Base-by-base conservation (phyloP, 2,888 invertebrate genomes). In the Drosophila testacea region DNA sequence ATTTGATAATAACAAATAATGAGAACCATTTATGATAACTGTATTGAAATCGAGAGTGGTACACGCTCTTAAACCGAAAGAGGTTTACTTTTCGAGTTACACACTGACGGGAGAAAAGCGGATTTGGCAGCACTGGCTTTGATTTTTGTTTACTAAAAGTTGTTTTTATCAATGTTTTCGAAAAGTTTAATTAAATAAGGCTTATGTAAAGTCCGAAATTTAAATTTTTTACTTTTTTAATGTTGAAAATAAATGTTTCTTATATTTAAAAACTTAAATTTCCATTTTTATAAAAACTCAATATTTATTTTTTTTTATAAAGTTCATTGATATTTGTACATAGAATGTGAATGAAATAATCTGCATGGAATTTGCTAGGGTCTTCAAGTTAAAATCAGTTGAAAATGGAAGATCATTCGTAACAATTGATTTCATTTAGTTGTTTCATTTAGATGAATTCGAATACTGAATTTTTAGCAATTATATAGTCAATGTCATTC, bases 401-500 rank as follows among this genome's bases (percentile, higher is more conserved):
- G 27, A 38, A 61, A 57, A 48, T 42, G 44, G 51, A 57, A 52
- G 46, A 63, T 57, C 16, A 46, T 39, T 50, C 22, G 11, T 36
- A 30, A 28, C 16, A 47, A 30, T 60, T 22, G 16, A 27, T 42
- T 51, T 32, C 11, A 41, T 6, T 13, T 46, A 28, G 22, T 11
- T 11, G 47, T n/a, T 47, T 36, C 16, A 5, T 4, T 83, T 90
- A 96, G 94, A 95, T 93, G 67, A 97, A 94, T 50, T 97, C 94
- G 67, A 97, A 94, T 50, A 97, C 94, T 0, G 95, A 95, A 93
- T 98, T 98, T 92, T 96, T 97, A 0, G 97, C 96, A 77, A 98
- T 96, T 74, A 98, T 94, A 90, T 96, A 97, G 90, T 98, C 98
- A 71, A 97, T 95, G 90, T 98, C 98, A 93, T 97, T 97, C 0